A percentile compares a stretch with the other conserved stretches of the same genome.
These are phyloP conservation scores for Ivindomyrus marchei DNA, from an alignment of 2,113 vertebrate species.

Conservation along the genomic window DNA sequence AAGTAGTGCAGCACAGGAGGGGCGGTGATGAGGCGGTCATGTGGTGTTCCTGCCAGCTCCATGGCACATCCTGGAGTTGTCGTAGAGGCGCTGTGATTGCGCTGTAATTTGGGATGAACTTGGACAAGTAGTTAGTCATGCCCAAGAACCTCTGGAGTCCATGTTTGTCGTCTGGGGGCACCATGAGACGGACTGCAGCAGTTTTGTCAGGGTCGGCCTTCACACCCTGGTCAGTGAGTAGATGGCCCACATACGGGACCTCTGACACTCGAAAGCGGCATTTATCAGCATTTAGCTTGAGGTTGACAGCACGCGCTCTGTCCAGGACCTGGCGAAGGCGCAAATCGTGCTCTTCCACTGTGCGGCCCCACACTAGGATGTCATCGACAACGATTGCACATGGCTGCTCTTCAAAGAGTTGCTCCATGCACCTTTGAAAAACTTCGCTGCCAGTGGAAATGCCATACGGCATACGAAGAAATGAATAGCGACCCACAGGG, in stretches of 20 bases:
- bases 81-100: background rate
- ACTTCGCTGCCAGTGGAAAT: too few relatives aligned
- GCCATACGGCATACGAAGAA: too few relatives aligned
- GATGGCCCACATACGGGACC: background rate
- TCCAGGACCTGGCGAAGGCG: background rate
- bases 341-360: background rate
- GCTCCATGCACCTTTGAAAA: too few relatives aligned
- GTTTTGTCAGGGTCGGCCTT: background rate
- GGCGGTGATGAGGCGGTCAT: background rate
- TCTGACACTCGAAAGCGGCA: background rate
- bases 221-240: background rate
- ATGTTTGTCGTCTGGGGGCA: too few relatives aligned
- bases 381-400: background rate
- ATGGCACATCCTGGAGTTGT: background rate
- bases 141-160: too few relatives aligned
- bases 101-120: background rate
- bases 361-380: background rate
- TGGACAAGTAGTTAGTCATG: background rate
- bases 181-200: too few relatives aligned
- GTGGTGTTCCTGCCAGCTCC: background rate
- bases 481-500: too few relatives aligned
- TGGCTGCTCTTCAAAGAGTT: background rate
- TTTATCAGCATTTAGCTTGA: background rate
- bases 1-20: too few relatives aligned
- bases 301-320: background rate